These are phyloP conservation scores for Neoaliturus tenellus DNA, from an alignment of 2,888 invertebrate genomes.

Conservation along the genomic window DNA sequence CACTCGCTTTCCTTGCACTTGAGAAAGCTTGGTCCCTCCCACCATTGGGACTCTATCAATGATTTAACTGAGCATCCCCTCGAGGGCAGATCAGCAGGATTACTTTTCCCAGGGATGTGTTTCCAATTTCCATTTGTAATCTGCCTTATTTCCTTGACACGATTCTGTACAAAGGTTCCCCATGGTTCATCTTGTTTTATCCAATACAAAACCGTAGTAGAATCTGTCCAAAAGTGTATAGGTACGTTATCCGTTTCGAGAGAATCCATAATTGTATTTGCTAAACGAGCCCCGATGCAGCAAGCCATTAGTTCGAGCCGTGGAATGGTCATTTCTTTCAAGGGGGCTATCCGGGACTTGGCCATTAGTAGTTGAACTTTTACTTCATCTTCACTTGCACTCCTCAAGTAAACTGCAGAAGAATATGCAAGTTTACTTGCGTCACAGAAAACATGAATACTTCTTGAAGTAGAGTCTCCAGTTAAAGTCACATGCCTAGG, in stretches of 20 bases:
- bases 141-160: conserved; percentile 44
- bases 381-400: too few species aligned
- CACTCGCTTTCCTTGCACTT: not conserved
- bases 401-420: too few species aligned
- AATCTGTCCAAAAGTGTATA: conserved; percentile 55
- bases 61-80: conserved; percentile 42
- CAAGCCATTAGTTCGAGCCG: conserved; percentile 67
- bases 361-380: conserved; percentile 64
- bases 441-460: too few species aligned
- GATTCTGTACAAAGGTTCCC: conserved; percentile 52
- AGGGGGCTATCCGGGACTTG: conserved; percentile 67
- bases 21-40: conserved; percentile 45
- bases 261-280: conserved; percentile 32
- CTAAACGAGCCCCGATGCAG: conserved; percentile 58
- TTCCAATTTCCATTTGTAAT: conserved; percentile 39
- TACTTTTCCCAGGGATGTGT: conserved; percentile 43
- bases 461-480: too few species aligned
- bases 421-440: too few species aligned
- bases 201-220: conserved; percentile 53
- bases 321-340: conserved; percentile 64
- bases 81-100: conserved; percentile 53
- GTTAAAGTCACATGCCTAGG: too few species aligned
- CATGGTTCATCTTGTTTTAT: conserved; percentile 48
- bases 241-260: not conserved
- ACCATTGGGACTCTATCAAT: not conserved